Conservation (phyloP, 2,113 vertebrate species). For the Salvelinus alpinus region DNA sequence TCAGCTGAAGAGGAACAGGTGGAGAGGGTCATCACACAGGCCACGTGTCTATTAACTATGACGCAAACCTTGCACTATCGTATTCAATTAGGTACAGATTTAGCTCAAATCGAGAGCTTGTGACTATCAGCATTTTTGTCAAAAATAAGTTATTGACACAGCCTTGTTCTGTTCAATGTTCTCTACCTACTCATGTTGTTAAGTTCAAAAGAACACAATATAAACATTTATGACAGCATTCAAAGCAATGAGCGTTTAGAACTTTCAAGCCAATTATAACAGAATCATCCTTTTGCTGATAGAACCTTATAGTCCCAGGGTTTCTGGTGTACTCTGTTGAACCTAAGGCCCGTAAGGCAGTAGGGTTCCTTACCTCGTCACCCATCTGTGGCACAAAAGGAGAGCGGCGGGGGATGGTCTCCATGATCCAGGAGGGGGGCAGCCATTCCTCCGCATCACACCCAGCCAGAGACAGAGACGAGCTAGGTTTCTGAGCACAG, state of each 20-base stretch:
- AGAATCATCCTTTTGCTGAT: no score
- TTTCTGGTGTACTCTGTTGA: no score
- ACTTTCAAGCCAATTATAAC: no score
- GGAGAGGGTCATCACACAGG: not conserved
- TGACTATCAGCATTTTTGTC: no score
- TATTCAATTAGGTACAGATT: not conserved
- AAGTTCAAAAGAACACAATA: no score
- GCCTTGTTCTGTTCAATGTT: no score
- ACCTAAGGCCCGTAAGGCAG: not conserved
- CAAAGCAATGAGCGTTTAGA: no score
- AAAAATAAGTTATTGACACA: no score
- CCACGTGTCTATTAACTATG: not conserved
- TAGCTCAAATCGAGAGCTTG: no score
- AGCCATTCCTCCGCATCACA: slow-evolving; percentile 89
- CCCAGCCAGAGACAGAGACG: slow-evolving; percentile 83
- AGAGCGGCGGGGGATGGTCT: slow-evolving; percentile 88
- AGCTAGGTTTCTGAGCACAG: slow-evolving; percentile 78
- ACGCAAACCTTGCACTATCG: not conserved
- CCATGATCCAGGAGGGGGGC: slow-evolving; percentile 92
- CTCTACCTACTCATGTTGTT: no score
- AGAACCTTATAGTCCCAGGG: no score
- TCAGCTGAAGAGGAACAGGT: slow-evolving; percentile 77
- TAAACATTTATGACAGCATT: no score
- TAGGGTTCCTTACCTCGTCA: slow-evolving; percentile 82
- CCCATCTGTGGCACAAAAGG: slow-evolving; percentile 99